These are phyloP conservation scores for Machaerirhynchus nigripectus DNA, from an alignment of 2,113 vertebrate genomes.

Conservation along the genomic window DNA sequence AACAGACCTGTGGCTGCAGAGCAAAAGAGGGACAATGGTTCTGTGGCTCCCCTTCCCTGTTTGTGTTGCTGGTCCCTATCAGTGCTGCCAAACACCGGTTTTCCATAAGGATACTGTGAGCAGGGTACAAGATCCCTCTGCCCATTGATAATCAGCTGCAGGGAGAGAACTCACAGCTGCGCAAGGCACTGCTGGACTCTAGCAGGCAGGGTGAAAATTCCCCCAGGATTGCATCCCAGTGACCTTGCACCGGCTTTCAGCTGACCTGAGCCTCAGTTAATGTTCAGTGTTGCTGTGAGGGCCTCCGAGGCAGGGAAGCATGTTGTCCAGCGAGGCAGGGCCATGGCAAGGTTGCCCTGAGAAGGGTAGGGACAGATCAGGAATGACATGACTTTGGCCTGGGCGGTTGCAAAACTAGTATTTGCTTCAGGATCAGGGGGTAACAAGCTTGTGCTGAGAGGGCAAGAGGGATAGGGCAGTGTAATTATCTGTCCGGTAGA, in stretches of 20 bases:
- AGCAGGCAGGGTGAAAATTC: neutral
- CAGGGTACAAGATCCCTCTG: neutral
- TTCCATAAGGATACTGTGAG: neutral
- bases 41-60: neutral
- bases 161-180: neutral
- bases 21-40: fast-evolving
- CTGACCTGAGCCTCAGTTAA: neutral
- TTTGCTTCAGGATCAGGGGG: neutral
- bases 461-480: neutral
- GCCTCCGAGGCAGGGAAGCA: neutral
- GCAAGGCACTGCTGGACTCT: neutral
- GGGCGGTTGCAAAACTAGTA: neutral
- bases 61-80: neutral
- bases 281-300: neutral
- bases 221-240: neutral
- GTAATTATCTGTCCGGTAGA: neutral
- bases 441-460: neutral
- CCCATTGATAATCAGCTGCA: neutral
- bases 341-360: neutral
- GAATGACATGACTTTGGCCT: neutral
- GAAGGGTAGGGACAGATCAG: neutral
- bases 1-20: neutral
- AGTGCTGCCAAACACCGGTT: neutral
- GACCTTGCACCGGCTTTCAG: neutral
- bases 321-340: neutral